These are phyloP conservation scores for Otis tarda DNA, from an alignment of 2,113 vertebrate genomes.

Conservation along the genomic window DNA sequence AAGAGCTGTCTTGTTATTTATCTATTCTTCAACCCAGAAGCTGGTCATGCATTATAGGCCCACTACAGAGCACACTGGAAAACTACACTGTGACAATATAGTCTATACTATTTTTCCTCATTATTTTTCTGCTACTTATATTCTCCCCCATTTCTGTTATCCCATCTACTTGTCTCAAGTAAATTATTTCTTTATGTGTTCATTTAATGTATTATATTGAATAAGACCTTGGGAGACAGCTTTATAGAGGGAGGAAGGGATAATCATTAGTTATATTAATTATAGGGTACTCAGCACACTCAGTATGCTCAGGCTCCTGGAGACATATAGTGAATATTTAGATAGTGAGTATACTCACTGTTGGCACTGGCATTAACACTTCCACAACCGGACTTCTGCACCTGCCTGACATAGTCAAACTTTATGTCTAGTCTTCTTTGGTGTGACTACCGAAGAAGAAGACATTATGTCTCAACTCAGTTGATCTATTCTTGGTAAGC, in stretches of 20 bases:
- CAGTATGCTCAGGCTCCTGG: neutral
- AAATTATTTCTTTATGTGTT: neutral
- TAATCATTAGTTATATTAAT: constrained; percentile 8
- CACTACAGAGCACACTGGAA: neutral
- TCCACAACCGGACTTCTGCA: neutral
- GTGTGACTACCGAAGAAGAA: neutral
- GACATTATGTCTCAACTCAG: neutral
- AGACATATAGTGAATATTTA: constrained; percentile 4
- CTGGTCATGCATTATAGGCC: neutral
- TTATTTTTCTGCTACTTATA: neutral
- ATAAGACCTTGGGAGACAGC: neutral
- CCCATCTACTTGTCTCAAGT: neutral
- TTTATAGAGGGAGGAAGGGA: neutral
- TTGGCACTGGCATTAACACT: neutral
- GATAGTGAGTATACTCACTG: neutral
- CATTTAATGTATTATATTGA: neutral
- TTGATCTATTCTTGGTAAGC: neutral
- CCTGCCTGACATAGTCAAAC: neutral
- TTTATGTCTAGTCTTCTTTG: neutral
- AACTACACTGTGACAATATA: neutral
- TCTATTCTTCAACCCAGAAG: neutral
- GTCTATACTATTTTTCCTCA: neutral
- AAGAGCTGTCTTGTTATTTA: neutral
- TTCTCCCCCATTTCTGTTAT: neutral
- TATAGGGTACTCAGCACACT: neutral